phyloP scores from a whole-genome alignment of 2,113 vertebrate genomes.

The Carlito syrichta region DNA sequence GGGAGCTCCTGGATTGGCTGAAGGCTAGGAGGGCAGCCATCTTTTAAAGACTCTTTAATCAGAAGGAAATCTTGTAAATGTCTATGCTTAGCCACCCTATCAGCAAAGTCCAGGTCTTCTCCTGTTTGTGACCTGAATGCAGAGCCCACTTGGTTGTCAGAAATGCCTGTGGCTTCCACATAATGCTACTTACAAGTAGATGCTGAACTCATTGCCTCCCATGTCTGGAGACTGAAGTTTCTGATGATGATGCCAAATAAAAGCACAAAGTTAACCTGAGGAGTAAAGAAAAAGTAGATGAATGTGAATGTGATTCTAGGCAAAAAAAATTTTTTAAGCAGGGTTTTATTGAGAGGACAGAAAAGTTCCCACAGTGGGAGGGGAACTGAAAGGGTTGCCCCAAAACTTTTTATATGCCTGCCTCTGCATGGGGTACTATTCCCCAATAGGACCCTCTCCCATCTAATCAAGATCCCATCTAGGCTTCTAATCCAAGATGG shows the following conservation, averaged over 20 bases:
- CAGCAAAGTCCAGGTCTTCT: neutral
- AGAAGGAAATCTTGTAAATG: conserved; percentile 8
- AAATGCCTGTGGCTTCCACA: neutral
- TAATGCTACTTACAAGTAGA: conserved; percentile 95
- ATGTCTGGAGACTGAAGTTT: conserved; percentile 98
- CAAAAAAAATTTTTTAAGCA: too few relatives aligned
- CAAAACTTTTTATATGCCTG: neutral
- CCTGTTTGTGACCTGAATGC: neutral
- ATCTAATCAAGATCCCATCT: neutral
- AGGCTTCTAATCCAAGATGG: neutral
- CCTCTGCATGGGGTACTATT: neutral
- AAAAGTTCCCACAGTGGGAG: too few relatives aligned
- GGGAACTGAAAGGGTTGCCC: too few relatives aligned
- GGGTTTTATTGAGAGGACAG: too few relatives aligned
- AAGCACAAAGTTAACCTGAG: conserved; percentile 96
- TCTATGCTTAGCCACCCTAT: neutral
- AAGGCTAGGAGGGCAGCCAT: neutral
- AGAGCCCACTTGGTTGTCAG: neutral
- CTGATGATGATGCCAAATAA: conserved; percentile 97
- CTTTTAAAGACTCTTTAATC: neutral
- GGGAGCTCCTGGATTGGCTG: neutral
- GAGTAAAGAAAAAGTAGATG: neutral
- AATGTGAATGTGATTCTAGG: neutral
- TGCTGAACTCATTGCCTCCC: conserved; percentile 98
- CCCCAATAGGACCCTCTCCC: neutral